A percentile compares a stretch with the other conserved stretches of the same genome.
Evolutionary conservation across 2,113 vertebrate genomes (phyloP).

Genomic region (Rousettus leschenaultii): DNA sequence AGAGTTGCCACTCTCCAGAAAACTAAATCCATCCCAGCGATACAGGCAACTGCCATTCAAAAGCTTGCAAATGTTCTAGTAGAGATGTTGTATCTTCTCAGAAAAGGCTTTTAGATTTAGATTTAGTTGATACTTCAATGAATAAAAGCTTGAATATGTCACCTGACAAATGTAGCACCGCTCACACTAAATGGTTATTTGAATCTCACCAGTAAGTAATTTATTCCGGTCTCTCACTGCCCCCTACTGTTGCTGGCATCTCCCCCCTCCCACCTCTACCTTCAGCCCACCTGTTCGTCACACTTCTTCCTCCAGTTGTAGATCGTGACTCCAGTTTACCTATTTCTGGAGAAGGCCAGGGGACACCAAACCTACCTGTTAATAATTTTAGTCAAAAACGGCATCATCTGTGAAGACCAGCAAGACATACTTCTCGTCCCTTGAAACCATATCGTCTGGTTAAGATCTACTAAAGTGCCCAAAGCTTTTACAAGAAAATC

Average conservation of each 20-base stretch:
- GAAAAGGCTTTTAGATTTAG: constrained; percentile 76
- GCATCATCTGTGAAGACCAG: constrained; percentile 77
- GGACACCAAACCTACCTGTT: constrained; percentile 82
- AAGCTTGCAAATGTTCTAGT: background rate
- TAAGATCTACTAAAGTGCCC: background rate
- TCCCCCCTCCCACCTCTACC: background rate
- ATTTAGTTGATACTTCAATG: constrained; percentile 82
- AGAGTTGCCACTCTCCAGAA: constrained; percentile 81
- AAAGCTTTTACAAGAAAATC: background rate
- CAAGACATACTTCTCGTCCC: constrained; percentile 68
- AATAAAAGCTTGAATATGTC: constrained; percentile 82
- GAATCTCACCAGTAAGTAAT: constrained; percentile 66
- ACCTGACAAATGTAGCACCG: constrained; percentile 76
- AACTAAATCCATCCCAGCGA: constrained; percentile 51
- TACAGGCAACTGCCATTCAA: constrained; percentile 4
- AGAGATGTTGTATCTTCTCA: constrained; percentile 47
- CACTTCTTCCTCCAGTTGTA: constrained; percentile 67
- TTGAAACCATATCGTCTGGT: constrained; percentile 52
- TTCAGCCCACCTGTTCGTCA: constrained; percentile 64
- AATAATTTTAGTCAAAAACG: constrained; percentile 72
- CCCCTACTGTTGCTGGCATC: constrained; percentile 51
- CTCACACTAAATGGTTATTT: constrained; percentile 60
- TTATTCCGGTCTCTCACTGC: background rate
- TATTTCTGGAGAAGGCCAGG: constrained; percentile 80
- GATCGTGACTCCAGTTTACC: constrained; percentile 83